phyloP scores from a whole-genome alignment of 2,113 vertebrate genomes.

The Tinamus guttatus region DNA sequence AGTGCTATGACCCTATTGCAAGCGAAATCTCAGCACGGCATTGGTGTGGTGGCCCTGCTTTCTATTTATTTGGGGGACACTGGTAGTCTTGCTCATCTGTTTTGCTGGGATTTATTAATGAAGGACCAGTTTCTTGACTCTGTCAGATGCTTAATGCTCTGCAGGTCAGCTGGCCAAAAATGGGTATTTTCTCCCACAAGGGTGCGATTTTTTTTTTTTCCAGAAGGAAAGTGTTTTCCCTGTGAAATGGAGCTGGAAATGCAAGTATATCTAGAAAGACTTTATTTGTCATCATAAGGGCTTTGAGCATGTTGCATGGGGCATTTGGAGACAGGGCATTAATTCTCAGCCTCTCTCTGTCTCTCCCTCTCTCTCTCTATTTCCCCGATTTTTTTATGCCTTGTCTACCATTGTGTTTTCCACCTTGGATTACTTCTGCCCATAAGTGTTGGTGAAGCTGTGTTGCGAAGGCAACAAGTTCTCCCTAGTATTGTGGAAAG shows the following conservation, averaged over 20 bases:
- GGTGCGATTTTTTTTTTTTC: not conserved
- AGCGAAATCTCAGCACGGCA: too few relatives aligned
- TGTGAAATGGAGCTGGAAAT: not conserved
- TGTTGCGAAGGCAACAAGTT: not conserved
- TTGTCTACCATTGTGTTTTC: fast-evolving
- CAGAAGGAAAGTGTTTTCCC: fast-evolving
- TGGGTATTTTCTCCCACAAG: not conserved
- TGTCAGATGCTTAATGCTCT: fast-evolving
- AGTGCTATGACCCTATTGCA: not conserved
- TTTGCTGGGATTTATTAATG: not conserved
- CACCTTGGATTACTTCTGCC: not conserved
- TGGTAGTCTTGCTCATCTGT: not conserved
- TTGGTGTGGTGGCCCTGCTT: not conserved
- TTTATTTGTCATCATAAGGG: not conserved
- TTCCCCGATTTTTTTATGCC: too few relatives aligned
- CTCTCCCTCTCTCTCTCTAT: too few relatives aligned
- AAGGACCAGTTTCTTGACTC: not conserved
- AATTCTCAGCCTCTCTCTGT: not conserved
- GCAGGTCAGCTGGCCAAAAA: not conserved
- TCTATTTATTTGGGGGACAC: not conserved
- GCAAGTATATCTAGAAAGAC: not conserved
- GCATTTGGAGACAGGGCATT: not conserved
- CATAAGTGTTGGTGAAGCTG: not conserved
- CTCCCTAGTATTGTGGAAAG: not conserved
- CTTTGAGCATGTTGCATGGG: not conserved